Conservation (phyloP, 2,888 invertebrate genomes). For the Auanema freiburgensis region DNA sequence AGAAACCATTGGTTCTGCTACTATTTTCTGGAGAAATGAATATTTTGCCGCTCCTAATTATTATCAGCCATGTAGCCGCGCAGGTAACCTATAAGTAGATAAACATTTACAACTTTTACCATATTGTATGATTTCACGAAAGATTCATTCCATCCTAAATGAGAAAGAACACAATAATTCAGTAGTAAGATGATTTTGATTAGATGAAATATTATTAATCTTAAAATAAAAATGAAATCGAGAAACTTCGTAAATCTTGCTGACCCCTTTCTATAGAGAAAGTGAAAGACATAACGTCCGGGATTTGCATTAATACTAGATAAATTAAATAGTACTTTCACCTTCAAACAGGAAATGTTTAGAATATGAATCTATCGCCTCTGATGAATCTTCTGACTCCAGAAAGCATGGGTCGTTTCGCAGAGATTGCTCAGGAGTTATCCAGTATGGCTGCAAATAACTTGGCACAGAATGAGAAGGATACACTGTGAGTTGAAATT, state of each 20-base stretch:
- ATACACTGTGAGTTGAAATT: conserved; percentile 27
- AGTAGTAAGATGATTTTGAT: too few relatives aligned
- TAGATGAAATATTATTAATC: too few relatives aligned
- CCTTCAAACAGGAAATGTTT: not conserved
- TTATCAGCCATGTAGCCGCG: not conserved
- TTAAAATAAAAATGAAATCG: too few relatives aligned
- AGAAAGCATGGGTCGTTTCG: conserved; percentile 40
- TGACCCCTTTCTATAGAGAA: too few relatives aligned
- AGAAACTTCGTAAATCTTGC: too few relatives aligned
- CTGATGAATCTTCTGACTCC: conserved; percentile 34
- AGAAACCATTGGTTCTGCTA: not conserved
- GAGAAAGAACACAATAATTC: too few relatives aligned
- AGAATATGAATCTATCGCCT: conserved; percentile 30
- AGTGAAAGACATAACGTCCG: too few relatives aligned
- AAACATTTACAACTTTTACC: too few relatives aligned
- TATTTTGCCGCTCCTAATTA: not conserved
- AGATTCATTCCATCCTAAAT: not conserved
- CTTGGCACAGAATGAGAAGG: conserved; percentile 32
- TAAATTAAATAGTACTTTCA: not conserved
- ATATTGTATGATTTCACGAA: not conserved
- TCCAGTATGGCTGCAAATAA: conserved; percentile 34
- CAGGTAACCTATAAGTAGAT: not conserved
- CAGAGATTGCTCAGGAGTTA: conserved; percentile 37
- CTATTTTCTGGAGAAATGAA: too few relatives aligned
- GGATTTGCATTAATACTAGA: too few relatives aligned